These are phyloP conservation scores for Neostethus bicornis DNA, from an alignment of 2,797 vertebrate genomes.

Conservation along the genomic window DNA sequence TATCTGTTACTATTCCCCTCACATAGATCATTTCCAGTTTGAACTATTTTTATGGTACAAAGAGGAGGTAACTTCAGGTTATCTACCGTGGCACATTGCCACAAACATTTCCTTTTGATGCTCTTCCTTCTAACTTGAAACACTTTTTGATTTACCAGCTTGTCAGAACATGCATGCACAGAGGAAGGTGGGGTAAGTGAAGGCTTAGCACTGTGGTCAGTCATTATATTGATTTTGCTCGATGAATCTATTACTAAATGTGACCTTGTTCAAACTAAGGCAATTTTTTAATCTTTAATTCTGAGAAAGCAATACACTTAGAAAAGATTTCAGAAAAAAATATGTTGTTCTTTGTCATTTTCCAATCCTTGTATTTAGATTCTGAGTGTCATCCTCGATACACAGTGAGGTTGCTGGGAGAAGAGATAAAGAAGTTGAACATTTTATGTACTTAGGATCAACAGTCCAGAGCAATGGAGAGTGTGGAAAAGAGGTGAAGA, in stretches of 20 bases:
- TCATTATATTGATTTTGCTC: constrained; percentile 1
- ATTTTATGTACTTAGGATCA: too few species aligned
- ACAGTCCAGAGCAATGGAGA: too few species aligned
- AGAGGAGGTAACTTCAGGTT: neutral
- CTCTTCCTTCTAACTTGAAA: constrained; percentile 8
- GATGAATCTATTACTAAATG: neutral
- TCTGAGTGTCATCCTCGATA: too few species aligned
- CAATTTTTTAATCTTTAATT: neutral
- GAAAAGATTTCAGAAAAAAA: too few species aligned
- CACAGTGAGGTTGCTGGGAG: too few species aligned
- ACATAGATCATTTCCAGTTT: neutral
- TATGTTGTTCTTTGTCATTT: neutral
- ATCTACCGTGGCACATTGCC: constrained; percentile 6
- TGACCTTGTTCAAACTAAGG: neutral
- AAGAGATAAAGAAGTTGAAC: too few species aligned
- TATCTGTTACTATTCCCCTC: too few species aligned
- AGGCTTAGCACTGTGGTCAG: constrained; percentile 6
- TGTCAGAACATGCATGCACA: constrained; percentile 13
- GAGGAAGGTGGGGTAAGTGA: neutral
- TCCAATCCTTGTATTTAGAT: neutral
- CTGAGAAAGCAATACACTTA: too few species aligned
- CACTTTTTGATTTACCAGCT: constrained; percentile 19
- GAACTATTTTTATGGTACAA: constrained; percentile 6
- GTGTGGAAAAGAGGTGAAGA: too few species aligned
- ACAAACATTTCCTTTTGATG: neutral